phyloP scores from a whole-genome alignment of 2,113 vertebrate genomes.

The Gnathonemus longibarbis region DNA sequence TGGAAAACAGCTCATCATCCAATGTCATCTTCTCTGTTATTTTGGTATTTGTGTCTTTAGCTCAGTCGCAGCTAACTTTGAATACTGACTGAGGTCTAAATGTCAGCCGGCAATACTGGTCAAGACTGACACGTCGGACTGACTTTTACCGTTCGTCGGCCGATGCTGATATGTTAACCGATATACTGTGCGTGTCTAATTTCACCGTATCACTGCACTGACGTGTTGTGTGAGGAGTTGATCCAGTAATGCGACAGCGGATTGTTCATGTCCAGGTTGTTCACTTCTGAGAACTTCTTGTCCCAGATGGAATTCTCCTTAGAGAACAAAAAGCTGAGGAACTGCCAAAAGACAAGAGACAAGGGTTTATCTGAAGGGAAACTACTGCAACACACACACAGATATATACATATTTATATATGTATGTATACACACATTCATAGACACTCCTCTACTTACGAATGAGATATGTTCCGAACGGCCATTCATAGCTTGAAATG shows the following conservation, averaged over 20 bases:
- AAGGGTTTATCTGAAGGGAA: not conserved
- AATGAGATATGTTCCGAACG: too few species aligned
- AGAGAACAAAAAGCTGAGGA: conserved; percentile 89
- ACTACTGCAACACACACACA: not conserved
- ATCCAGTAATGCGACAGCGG: conserved; percentile 97
- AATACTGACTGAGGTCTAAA: not conserved
- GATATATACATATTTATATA: not conserved
- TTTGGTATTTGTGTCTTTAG: not conserved
- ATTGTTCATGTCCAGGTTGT: conserved; percentile 86
- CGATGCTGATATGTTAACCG: not conserved
- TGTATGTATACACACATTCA: not conserved
- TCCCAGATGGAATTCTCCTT: conserved; percentile 96
- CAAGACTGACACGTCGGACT: not conserved
- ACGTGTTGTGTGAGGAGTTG: conserved; percentile 98
- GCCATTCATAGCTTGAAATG: too few species aligned
- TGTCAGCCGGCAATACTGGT: not conserved
- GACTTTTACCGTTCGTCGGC: not conserved
- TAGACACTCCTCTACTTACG: too few species aligned
- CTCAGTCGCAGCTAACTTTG: not conserved
- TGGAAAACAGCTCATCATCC: not conserved
- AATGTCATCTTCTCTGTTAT: not conserved
- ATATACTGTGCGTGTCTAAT: not conserved
- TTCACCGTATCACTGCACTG: not conserved
- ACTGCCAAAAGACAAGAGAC: conserved; percentile 58
- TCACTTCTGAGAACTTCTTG: conserved; percentile 73